Conservation (phyloP, 2,113 vertebrate genomes). For the Oncorhynchus kisutch region DNA sequence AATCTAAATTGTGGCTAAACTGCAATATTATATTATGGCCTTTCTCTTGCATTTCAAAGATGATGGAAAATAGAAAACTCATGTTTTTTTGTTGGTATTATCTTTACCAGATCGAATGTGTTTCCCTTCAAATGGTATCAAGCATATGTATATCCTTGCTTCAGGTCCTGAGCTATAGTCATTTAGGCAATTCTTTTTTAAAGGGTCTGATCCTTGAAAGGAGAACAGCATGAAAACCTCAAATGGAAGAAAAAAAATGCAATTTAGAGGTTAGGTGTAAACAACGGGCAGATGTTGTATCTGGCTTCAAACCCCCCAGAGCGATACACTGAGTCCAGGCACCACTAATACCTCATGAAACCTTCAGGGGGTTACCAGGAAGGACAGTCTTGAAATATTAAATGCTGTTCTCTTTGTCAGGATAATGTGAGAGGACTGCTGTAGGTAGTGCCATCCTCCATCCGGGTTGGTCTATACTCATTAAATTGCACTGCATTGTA, state of each 20-base stretch:
- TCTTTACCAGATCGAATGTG: too few species aligned
- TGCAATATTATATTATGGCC: too few species aligned
- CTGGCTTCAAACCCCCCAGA: conserved; percentile 1
- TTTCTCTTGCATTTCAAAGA: too few species aligned
- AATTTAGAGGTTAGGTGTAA: not conserved
- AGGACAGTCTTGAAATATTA: conserved; percentile 49
- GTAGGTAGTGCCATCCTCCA: conserved; percentile 26
- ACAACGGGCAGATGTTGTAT: conserved; percentile 16
- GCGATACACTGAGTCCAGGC: conserved; percentile 6
- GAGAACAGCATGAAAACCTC: not conserved
- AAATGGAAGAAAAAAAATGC: not conserved
- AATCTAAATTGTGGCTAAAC: too few species aligned
- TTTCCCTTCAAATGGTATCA: too few species aligned
- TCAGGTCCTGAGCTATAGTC: too few species aligned
- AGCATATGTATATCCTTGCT: too few species aligned
- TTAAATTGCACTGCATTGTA: not conserved
- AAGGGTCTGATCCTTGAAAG: too few species aligned
- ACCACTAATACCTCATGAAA: conserved; percentile 15
- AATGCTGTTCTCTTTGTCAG: conserved; percentile 29
- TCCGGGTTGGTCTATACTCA: conserved; percentile 22
- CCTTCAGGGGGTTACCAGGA: not conserved
- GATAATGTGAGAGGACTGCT: conserved; percentile 39
- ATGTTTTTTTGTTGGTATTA: too few species aligned
- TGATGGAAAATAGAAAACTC: too few species aligned
- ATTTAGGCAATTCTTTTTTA: too few species aligned